Conservation (phyloP, 2,797 vertebrate genomes). For the Melanotaenia parkinsoni region DNA sequence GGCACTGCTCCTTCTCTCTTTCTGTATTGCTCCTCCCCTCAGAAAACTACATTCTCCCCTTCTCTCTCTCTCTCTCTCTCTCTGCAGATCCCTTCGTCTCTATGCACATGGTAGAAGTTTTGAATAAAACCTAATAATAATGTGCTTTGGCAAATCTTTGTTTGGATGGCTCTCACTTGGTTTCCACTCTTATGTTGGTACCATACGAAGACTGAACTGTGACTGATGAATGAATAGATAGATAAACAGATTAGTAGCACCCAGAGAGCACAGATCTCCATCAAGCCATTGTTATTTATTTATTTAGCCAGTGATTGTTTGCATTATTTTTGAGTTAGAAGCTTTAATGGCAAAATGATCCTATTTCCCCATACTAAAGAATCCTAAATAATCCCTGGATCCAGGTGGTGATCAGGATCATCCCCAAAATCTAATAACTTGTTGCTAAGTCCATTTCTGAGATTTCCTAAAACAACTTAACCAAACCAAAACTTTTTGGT, state of each 20-base stretch:
- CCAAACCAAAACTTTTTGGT: no score
- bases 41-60: slow-evolving; percentile 50
- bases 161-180: slow-evolving; percentile 22
- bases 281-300: no score
- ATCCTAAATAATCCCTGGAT: no score
- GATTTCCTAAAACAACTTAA: no score
- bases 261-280: no score
- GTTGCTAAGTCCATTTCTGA: no score
- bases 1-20: slow-evolving; percentile 64
- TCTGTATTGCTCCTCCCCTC: slow-evolving; percentile 45
- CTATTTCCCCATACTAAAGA: no score
- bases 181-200: slow-evolving; percentile 36
- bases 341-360: no score
- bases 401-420: no score
- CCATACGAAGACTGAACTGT: neutral
- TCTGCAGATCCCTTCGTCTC: slow-evolving; percentile 56
- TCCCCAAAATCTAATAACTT: no score
- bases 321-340: no score
- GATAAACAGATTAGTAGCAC: neutral
- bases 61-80: slow-evolving; percentile 51
- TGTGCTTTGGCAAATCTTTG: slow-evolving; percentile 48
- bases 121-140: slow-evolving; percentile 40
- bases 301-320: no score
- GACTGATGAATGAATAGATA: neutral
- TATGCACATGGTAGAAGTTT: slow-evolving; percentile 28